phyloP scores from a whole-genome alignment of 2,113 vertebrate species.

The Casuarius casuarius region DNA sequence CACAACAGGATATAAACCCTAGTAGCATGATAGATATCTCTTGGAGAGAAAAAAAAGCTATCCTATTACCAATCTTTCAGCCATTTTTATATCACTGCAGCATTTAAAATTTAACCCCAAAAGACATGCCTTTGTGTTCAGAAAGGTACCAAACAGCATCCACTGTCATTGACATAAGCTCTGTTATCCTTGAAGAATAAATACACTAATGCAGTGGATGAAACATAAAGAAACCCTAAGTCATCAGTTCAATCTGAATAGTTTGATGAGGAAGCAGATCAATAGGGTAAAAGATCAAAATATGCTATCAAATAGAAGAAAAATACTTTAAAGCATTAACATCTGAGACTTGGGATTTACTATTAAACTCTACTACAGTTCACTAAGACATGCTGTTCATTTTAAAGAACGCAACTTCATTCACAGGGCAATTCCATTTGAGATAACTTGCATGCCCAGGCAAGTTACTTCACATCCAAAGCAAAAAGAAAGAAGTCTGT shows the following conservation, averaged over 20 bases:
- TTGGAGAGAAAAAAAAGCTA: not conserved
- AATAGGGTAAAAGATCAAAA: conserved; percentile 5
- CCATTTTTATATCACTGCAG: not conserved
- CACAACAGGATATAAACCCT: not conserved
- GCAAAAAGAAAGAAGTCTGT: conserved; percentile 11
- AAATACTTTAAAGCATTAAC: not conserved
- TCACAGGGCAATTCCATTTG: not conserved
- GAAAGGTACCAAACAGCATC: not conserved
- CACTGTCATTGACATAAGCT: not conserved
- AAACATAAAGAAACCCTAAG: not conserved
- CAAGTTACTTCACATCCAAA: not conserved
- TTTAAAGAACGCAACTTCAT: conserved; percentile 28
- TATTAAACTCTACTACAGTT: not conserved
- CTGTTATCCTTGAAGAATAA: not conserved
- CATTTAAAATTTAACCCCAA: not conserved
- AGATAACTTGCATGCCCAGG: conserved; percentile 42
- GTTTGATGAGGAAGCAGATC: conserved; percentile 26
- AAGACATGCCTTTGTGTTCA: not conserved
- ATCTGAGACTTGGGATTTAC: not conserved
- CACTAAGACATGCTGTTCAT: not conserved
- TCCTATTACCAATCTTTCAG: not conserved
- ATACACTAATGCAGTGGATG: not conserved
- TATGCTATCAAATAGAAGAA: not conserved
- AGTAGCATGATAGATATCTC: not conserved
- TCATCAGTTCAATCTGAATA: not conserved